Evolutionary conservation across 2,888 invertebrate species (phyloP).

Genomic region (Eupithecia centaureata): DNA sequence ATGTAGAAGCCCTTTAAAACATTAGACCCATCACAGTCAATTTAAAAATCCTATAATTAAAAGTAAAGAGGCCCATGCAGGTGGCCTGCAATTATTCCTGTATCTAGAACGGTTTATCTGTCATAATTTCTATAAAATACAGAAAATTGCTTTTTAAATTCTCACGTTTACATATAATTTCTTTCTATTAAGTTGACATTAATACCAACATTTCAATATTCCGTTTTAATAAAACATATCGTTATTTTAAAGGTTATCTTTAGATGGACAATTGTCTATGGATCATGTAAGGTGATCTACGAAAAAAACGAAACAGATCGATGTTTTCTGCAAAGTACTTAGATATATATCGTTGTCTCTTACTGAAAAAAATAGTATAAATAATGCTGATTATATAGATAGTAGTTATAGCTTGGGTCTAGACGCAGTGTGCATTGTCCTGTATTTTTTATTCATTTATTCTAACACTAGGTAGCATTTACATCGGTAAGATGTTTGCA

Average conservation of each 20-base stretch:
- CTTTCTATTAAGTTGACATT: conserved; percentile 2
- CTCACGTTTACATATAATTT: conserved; percentile 5
- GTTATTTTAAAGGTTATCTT: conserved; percentile 8
- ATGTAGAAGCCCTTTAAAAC: conserved; percentile 4
- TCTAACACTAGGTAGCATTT: no score
- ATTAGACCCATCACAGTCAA: conserved; percentile 6
- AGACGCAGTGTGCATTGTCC: no score
- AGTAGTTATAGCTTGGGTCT: no score
- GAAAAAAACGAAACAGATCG: neutral
- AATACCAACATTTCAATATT: conserved; percentile 10
- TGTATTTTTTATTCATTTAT: no score
- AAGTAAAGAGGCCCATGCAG: neutral
- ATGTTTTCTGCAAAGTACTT: no score
- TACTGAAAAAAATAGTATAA: no score
- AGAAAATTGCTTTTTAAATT: neutral
- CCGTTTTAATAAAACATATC: conserved; percentile 6
- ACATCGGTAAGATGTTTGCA: no score
- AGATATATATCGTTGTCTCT: no score
- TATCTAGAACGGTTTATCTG: conserved; percentile 8
- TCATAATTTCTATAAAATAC: conserved; percentile 3
- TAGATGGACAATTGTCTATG: neutral
- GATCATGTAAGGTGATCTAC: neutral
- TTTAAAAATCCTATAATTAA: conserved; percentile 1
- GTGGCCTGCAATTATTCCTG: conserved; percentile 1
- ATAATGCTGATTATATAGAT: no score